phyloP scores from a whole-genome alignment of 2,888 invertebrate genomes.

The Drosophila borealis region DNA sequence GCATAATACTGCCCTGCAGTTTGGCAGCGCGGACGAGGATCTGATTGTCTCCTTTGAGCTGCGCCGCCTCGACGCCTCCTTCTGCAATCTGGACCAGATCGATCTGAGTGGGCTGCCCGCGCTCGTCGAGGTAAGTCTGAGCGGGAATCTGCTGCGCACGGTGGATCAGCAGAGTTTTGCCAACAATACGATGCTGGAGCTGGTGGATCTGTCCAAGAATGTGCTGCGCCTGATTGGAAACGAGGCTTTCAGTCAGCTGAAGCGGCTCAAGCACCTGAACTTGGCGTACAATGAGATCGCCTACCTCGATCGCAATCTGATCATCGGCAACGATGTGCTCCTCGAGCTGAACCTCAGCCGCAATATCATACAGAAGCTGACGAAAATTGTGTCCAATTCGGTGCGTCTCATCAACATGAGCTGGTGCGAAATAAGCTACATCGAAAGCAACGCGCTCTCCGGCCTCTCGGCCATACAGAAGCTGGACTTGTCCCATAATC shows the following conservation, averaged over 20 bases:
- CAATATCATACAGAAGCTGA: constrained; percentile 88
- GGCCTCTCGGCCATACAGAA: constrained; percentile 87
- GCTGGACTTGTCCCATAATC: constrained; percentile 89
- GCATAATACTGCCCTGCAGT: constrained; percentile 87
- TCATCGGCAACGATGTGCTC: constrained; percentile 87
- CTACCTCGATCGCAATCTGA: constrained; percentile 86
- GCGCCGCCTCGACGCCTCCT: constrained; percentile 87
- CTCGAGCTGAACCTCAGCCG: constrained; percentile 88
- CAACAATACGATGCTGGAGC: constrained; percentile 87
- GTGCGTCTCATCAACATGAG: constrained; percentile 87
- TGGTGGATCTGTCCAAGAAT: constrained; percentile 89
- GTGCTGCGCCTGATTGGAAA: constrained; percentile 87
- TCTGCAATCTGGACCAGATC: constrained; percentile 87
- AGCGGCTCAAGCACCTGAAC: constrained; percentile 87
- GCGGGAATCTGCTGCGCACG: constrained; percentile 88
- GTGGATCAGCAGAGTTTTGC: constrained; percentile 87
- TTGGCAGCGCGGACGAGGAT: constrained; percentile 82
- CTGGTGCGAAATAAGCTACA: constrained; percentile 88
- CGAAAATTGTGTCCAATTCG: constrained; percentile 87
- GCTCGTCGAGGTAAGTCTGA: constrained; percentile 87
- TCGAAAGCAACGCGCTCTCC: constrained; percentile 86
- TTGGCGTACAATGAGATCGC: constrained; percentile 90
- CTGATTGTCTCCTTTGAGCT: constrained; percentile 86
- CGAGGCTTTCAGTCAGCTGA: constrained; percentile 87
- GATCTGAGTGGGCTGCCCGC: constrained; percentile 88